These are phyloP conservation scores for Caenorhabditis wallacei DNA, from an alignment of 2,888 invertebrate genomes.

Conservation along the genomic window DNA sequence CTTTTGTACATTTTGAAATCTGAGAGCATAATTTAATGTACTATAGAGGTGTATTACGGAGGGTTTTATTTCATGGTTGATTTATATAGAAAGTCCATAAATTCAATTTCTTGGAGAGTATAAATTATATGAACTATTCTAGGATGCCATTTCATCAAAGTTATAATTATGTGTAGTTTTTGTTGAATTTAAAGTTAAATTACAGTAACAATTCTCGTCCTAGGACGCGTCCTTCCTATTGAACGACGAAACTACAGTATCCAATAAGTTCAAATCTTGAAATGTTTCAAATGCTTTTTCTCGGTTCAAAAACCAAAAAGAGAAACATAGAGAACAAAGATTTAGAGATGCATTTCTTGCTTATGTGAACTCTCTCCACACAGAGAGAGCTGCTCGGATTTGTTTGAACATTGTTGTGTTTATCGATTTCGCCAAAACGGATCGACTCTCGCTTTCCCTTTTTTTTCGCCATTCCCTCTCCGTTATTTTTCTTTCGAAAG, in stretches of 20 bases:
- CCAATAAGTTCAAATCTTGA: no score
- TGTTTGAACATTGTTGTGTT: constrained; percentile 64
- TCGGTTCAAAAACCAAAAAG: constrained; percentile 20
- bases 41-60: neutral
- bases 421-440: constrained; percentile 57
- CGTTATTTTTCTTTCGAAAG: constrained; percentile 35
- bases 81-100: no score
- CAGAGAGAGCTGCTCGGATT: constrained; percentile 32
- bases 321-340: constrained; percentile 24
- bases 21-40: constrained; percentile 21
- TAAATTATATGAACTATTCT: no score
- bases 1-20: constrained; percentile 40
- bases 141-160: no score
- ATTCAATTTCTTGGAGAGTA: no score
- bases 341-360: constrained; percentile 15
- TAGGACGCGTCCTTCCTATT: no score
- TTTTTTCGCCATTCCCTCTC: constrained; percentile 22
- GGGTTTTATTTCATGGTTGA: no score
- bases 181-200: no score
- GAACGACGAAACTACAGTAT: no score
- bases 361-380: constrained; percentile 27
- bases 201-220: no score
- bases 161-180: no score
- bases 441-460: constrained; percentile 22
- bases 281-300: neutral